Evolutionary conservation across 2,888 invertebrate genomes (phyloP), one percentile per base, ranked within the genome.

Genomic region (Zele albiditarsus): DNA sequence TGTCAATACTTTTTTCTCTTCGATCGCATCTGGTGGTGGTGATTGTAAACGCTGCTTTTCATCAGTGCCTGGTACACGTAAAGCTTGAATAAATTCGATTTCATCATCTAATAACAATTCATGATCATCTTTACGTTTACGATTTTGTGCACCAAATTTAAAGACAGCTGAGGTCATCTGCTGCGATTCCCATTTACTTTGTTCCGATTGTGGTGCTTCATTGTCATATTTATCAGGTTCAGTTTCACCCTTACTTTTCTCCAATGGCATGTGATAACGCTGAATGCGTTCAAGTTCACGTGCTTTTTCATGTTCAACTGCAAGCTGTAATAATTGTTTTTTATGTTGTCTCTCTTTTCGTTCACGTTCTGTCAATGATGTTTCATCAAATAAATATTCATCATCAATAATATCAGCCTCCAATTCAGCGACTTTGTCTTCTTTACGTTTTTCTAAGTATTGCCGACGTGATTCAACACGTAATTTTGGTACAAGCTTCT

Each of bases 171-270:
- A 96, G 69, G 95, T 95, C 90, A 99, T 94, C 89, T 98, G 97
- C 87, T 98, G 98, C 76, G 98, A 96, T 89, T 99, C 99, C 99
- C 99, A 99, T 91, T 97, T 97, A 82, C 94, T 94, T 89, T 96
- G 96, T 82, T 96, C 96, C 0, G 95, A 95, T 86, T 95, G 94
- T 0, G 95, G 95, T 78, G 94, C 91, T 83, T 94, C 89, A 10
- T 79, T 83, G 23, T 89, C 88, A 0, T 89, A 89, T 74, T 89
- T 94, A 88, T 98, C 98, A 80, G 93, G 92, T 82, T 96, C 96
- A 89, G 97, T 96, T 90, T 97, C 96, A 78, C 93, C 93, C 85
- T 95, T 95, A n/a, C 94, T 94, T 84, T 94, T 90, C 87, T 95
- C 97, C 83, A 94, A 93, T 0, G 98, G 98, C 95, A 99, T 98